Base-by-base conservation (phyloP, 2,888 invertebrate species). In the Colletes collaris region DNA sequence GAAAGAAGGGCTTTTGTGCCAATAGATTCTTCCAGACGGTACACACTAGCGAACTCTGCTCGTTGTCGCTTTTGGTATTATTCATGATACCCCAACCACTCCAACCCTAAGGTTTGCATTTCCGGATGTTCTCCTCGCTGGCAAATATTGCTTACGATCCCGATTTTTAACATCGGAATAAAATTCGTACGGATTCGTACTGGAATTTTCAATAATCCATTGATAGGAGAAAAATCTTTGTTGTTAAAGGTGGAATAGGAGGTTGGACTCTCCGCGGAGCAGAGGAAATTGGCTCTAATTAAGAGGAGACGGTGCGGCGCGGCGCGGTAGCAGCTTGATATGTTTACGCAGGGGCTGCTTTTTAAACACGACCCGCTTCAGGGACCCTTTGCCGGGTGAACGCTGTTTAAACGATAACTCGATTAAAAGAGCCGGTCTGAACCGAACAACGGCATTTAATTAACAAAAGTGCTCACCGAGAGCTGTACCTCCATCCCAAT, bases 401-500 rank as follows among this genome's bases (percentile, higher is more conserved):
- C 81, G 86, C 86, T 87, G 88, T 88, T 90, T 88, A 88, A 88
- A 88, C 90, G 89, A 90, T 90, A 90, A 91, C 89, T 88, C 90
- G 89, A 90, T 90, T 89, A 90, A 91, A 91, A 90, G 89, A 86
- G 86, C 86, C 78, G 73, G 83, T 83, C 86, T 82, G 87, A 90
- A 87, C 84, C 88, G 88, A 90, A 91, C 90, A 92, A 91, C 90
- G 90, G 90, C 88, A 89, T 89, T 90, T 89, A 91, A 90, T 92
- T 92, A 92, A 90, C 89, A 89, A 90, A 90, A 92, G 91, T 90
- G 89, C 90, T 90, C 86, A 79, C 85, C 78, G 86, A 87, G 88
- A 89, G 89, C 88, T 89, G 89, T 80, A 50, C 86, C 70, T 50
- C 72, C 70, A 71, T 56, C 77, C 65, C 63, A 64, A 69, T 77